Conservation (phyloP, 2,113 vertebrate species). For the Tyrannus savana region DNA sequence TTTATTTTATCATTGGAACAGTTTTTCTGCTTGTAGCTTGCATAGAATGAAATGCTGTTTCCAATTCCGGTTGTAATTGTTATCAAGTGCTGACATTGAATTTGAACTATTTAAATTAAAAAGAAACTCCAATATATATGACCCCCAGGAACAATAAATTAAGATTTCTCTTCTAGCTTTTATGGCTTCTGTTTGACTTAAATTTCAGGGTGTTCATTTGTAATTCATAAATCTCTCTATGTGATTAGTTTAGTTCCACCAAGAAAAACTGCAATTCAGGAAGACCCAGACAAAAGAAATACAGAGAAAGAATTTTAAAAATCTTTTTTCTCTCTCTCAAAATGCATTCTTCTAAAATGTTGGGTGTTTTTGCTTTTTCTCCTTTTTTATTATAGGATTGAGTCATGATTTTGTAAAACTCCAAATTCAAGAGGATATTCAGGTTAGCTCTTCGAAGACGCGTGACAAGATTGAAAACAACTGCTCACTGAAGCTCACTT, state of each 20-base stretch:
- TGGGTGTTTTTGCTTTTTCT: not conserved
- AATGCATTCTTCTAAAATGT: not conserved
- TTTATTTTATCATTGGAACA: not conserved
- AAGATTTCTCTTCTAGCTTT: not conserved
- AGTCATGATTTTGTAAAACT: slow-evolving; percentile 39
- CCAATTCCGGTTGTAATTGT: not conserved
- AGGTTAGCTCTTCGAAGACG: not conserved
- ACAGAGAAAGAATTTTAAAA: not conserved
- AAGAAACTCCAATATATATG: not conserved
- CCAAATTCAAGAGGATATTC: slow-evolving; percentile 34
- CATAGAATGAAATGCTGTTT: not conserved
- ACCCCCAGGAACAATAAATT: not conserved
- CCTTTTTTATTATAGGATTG: not conserved
- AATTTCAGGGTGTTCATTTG: not conserved
- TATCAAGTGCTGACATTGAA: not conserved
- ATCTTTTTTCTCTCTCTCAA: not conserved
- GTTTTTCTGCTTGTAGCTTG: not conserved
- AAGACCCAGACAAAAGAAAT: not conserved
- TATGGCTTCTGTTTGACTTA: not conserved
- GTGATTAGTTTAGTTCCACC: not conserved
- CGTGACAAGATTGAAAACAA: slow-evolving; percentile 56
- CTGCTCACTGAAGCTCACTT: slow-evolving; percentile 33
- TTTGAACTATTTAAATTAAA: not conserved
- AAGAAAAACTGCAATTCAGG: not conserved
- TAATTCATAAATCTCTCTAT: not conserved